A percentile compares a stretch with the other conserved stretches of the same genome.
Conservation (phyloP, 2,888 invertebrate species). For the Tipula vernalis region DNA sequence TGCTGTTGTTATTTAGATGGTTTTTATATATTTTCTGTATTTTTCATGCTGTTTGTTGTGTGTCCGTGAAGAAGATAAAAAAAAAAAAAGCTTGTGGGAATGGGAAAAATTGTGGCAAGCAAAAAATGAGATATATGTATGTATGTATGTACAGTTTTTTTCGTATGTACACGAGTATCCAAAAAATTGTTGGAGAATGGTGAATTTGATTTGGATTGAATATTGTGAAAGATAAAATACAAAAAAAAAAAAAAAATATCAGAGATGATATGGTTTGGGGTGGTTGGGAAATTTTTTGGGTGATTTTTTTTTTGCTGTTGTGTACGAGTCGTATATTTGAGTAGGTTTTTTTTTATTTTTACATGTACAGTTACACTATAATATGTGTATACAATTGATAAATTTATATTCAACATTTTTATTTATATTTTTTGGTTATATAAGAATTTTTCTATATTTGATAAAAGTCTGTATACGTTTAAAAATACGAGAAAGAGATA, state of each 20-base stretch:
- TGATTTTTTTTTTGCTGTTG: not conserved
- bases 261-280: not conserved
- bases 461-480: not conserved
- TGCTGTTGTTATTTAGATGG: not conserved
- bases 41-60: slow-evolving; percentile 1
- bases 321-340: not conserved
- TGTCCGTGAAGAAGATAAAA: slow-evolving; percentile 4
- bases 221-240: not conserved
- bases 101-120: not conserved
- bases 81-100: not conserved
- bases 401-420: slow-evolving; percentile 4
- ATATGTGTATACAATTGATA: slow-evolving; percentile 4
- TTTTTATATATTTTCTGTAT: not conserved
- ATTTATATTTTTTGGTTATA: not conserved
- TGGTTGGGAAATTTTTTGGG: not conserved
- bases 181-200: not conserved
- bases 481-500: not conserved
- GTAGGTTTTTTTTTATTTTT: not conserved
- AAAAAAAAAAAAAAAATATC: not conserved
- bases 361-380: not conserved
- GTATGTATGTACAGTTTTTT: not conserved
- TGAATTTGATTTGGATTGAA: slow-evolving; percentile 4
- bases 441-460: not conserved
- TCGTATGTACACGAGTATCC: not conserved
- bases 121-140: not conserved